A percentile compares a stretch with the other conserved stretches of the same genome.
phyloP scores from a whole-genome alignment of 2,797 vertebrate genomes.

The Threskiornis aethiopicus region DNA sequence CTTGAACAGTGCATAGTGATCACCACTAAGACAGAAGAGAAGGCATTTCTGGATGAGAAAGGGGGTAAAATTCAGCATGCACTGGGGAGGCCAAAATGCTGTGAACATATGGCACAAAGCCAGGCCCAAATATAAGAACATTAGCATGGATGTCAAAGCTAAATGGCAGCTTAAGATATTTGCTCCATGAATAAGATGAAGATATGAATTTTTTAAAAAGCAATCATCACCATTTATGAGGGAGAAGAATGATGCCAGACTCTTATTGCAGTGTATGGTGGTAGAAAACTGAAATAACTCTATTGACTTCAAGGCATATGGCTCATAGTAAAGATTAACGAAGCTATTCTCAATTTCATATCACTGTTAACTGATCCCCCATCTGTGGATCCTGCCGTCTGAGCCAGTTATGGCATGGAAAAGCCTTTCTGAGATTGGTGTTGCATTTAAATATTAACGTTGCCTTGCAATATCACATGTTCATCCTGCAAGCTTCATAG shows the following conservation, averaged over 20 bases:
- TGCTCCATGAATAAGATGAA: not conserved
- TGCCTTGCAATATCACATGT: not conserved
- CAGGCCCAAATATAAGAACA: not conserved
- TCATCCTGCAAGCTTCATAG: slow-evolving; percentile 1
- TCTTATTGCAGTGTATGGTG: not conserved
- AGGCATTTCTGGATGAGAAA: not conserved
- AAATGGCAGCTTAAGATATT: slow-evolving; percentile 9
- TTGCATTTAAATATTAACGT: slow-evolving; percentile 37
- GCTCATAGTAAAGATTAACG: slow-evolving; percentile 54
- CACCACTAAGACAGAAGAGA: not conserved
- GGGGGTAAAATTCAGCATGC: not conserved
- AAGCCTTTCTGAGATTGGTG: slow-evolving; percentile 17
- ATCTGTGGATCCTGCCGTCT: slow-evolving; percentile 41
- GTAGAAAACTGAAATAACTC: slow-evolving; percentile 45
- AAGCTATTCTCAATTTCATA: slow-evolving; percentile 48
- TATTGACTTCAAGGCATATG: slow-evolving; percentile 57
- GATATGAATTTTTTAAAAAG: not conserved
- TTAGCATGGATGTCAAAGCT: slow-evolving; percentile 7
- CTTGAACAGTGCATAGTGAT: not conserved
- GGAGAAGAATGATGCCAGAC: not conserved
- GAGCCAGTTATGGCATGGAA: slow-evolving; percentile 30
- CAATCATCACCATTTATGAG: not conserved
- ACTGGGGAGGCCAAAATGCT: not conserved
- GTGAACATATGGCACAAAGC: not conserved
- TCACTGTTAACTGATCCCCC: slow-evolving; percentile 42